Percentiles rank a stretch among this genome's conserved stretches.
Conservation (phyloP, 2,113 vertebrate species). For the Otolemur garnettii region DNA sequence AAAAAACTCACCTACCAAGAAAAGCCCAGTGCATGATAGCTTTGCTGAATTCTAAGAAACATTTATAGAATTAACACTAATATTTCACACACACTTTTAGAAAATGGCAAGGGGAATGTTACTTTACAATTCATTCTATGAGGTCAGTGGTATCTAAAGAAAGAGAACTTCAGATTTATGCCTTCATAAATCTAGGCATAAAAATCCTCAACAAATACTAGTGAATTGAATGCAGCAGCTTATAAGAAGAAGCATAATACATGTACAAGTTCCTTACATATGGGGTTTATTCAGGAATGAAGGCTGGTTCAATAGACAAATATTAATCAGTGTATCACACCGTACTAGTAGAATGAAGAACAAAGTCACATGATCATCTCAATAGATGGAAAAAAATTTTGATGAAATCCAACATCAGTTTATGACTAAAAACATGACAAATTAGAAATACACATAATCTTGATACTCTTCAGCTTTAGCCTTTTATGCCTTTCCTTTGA, state of each 20-base stretch:
- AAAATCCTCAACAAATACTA: background rate
- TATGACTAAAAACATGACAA: background rate
- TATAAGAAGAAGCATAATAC: background rate
- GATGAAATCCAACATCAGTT: background rate
- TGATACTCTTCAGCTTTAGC: background rate
- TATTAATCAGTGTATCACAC: background rate
- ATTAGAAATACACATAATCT: background rate
- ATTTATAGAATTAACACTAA: background rate
- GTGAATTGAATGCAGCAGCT: background rate
- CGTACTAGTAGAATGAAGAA: background rate
- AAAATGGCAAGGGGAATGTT: background rate
- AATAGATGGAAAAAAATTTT: background rate
- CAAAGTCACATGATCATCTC: background rate
- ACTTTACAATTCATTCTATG: background rate
- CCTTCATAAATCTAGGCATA: background rate
- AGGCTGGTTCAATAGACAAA: background rate
- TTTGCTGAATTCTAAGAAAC: background rate
- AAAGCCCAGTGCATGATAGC: background rate
- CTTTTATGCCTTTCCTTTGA: background rate
- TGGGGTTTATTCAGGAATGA: background rate
- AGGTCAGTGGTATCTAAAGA: background rate
- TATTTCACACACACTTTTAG: background rate
- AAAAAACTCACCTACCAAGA: background rate
- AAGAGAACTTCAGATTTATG: background rate
- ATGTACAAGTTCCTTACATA: background rate